Base-by-base conservation (phyloP, 1,140 invertebrate species). In the Marisa cornuarietis region DNA sequence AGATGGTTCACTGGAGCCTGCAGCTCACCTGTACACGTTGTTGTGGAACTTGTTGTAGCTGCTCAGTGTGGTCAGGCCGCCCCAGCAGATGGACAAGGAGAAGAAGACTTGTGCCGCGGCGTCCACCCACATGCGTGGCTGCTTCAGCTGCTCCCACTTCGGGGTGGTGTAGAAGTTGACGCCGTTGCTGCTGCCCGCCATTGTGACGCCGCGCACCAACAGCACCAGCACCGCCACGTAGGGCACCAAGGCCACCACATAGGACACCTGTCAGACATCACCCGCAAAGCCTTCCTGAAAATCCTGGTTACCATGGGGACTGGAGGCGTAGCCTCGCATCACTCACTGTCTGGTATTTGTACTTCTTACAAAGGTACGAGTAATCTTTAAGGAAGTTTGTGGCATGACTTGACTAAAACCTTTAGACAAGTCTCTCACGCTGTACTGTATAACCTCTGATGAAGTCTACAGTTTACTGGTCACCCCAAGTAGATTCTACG, bases 201-300 rank as follows among this genome's bases (percentile, higher is more conserved):
- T 91, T 0, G 96, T 96, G 0, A 98, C 94, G 0, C 97, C 97
- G 71, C 96, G 93, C 1, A 95, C 93, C 24, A 99, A 90, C 20
- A 99, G 92, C 76, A 98, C 96, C 81, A 97, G 93, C 8, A 99
- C 93, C 31, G 99, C 94, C 6, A 96, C 93, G 86, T 99, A 98
- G 0, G 98, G 98, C 24, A 97, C 95, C 52, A 97, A 91, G 0
- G 98, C 97, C 18, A 98, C 99, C 73, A 99, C 73, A 80, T 89
- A 89, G 2, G 89, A 86, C 26, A 87, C 85, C 89, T 90, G 84
- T 22, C 76, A 84, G 22, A 65, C 54, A 58, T 14, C 54, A 18
- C 9, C 16, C 54, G 11, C 54, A 58, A 58, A 9, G 2, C 4
- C 16, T 11, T 58, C 54, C 54, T 58, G 2, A 58, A 58, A 58